Percentiles rank a stretch among this genome's conserved stretches.
Evolutionary conservation across 2,888 invertebrate species (phyloP).

Genomic region (Oscheius myriophilus): DNA sequence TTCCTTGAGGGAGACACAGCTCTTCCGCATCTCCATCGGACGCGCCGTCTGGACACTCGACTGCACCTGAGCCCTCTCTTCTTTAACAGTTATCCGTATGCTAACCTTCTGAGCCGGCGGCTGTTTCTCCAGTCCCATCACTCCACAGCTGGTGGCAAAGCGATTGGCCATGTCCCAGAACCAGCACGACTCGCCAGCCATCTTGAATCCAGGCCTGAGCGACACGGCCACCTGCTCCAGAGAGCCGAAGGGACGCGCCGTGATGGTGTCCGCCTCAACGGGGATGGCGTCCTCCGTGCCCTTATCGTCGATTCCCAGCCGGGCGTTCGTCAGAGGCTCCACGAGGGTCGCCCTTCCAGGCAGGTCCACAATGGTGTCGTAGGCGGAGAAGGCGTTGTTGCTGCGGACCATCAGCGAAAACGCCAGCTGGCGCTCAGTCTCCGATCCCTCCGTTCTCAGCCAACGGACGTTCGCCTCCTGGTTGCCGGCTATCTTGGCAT

Average conservation of each 20-base stretch:
- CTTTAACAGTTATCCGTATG: no score
- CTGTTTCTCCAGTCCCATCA: no score
- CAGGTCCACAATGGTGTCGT: constrained; percentile 21
- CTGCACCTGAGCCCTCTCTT: no score
- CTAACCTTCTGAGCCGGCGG: no score
- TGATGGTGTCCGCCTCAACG: constrained; percentile 15
- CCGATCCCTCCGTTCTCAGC: background rate
- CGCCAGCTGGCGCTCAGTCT: constrained; percentile 9
- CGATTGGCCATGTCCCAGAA: no score
- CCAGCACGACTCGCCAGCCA: background rate
- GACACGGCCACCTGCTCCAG: constrained; percentile 7
- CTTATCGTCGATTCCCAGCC: background rate
- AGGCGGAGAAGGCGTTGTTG: constrained; percentile 4
- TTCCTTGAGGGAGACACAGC: no score
- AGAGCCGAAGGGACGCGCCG: constrained; percentile 10
- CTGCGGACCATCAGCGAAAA: constrained; percentile 9
- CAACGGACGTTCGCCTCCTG: background rate
- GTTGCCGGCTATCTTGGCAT: background rate
- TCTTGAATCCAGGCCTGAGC: constrained; percentile 1
- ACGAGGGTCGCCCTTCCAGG: constrained; percentile 2
- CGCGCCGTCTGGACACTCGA: no score
- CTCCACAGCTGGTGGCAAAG: no score
- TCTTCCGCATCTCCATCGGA: no score
- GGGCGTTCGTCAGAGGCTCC: background rate
- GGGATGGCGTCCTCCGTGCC: constrained; percentile 10